A percentile compares a stretch with the other conserved stretches of the same genome.
phyloP scores from a whole-genome alignment of 2,113 vertebrate species.

The Ictalurus furcatus region DNA sequence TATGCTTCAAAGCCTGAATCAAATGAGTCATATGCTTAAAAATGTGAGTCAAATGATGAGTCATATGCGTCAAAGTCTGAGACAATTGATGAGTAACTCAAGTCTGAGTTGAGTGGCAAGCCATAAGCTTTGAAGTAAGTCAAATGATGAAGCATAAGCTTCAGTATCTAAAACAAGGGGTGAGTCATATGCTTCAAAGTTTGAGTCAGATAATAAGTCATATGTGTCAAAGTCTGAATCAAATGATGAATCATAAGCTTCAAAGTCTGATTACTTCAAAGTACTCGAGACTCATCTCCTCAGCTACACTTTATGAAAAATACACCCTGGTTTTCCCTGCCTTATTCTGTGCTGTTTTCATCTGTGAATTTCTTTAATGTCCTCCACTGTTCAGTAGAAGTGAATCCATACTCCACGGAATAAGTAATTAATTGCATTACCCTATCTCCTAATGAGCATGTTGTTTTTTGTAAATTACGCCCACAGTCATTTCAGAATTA shows the following conservation, averaged over 20 bases:
- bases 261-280: background rate
- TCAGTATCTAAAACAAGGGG: background rate
- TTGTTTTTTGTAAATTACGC: slow-evolving; percentile 11
- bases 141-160: too few species aligned
- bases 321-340: background rate
- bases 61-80: background rate
- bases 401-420: background rate
- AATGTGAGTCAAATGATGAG: background rate
- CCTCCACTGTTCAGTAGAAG: background rate
- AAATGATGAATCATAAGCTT: background rate
- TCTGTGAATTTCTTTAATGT: background rate
- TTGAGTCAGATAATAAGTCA: background rate
- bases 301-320: background rate
- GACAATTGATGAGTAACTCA: too few species aligned
- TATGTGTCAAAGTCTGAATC: background rate
- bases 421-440: background rate
- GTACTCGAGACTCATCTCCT: background rate
- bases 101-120: too few species aligned
- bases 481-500: slow-evolving; percentile 14
- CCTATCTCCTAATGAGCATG: slow-evolving; percentile 2
- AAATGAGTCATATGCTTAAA: too few species aligned
- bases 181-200: background rate
- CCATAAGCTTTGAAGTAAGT: too few species aligned
- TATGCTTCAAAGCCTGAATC: too few species aligned
- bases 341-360: background rate